phyloP scores from a whole-genome alignment of 2,113 vertebrate genomes.

The Fulica atra region DNA sequence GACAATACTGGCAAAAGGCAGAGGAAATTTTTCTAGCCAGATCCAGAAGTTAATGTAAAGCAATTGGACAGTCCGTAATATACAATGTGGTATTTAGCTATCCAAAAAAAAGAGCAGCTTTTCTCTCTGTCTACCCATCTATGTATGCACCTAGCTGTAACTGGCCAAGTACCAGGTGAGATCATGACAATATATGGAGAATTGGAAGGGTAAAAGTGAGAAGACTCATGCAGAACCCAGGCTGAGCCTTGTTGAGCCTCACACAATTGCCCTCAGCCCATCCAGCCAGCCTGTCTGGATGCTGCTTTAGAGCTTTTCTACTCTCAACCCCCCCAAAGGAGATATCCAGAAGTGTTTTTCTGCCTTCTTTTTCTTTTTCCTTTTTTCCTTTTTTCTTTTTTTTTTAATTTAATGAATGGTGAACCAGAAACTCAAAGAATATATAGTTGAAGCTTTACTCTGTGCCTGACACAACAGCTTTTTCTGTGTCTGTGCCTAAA shows the following conservation, averaged over 20 bases:
- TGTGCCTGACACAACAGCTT: neutral
- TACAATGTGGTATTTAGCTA: neutral
- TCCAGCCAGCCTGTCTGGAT: rapidly evolving
- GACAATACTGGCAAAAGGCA: neutral
- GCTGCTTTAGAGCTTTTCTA: neutral
- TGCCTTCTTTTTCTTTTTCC: neutral
- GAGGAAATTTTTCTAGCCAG: neutral
- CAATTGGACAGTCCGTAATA: neutral
- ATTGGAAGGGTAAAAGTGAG: too few species aligned
- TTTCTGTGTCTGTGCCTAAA: neutral
- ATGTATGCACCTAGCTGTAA: neutral
- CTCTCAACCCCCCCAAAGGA: neutral
- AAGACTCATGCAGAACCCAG: too few species aligned
- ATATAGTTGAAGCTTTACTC: neutral
- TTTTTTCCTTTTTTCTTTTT: neutral
- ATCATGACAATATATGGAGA: too few species aligned
- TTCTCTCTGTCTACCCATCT: neutral
- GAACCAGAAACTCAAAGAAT: neutral
- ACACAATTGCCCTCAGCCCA: rapidly evolving
- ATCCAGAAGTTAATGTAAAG: neutral
- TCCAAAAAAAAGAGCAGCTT: neutral
- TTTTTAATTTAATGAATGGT: neutral
- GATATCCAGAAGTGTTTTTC: neutral
- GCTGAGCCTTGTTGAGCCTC: neutral
- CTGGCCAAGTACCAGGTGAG: neutral